Base-by-base conservation (phyloP, 2,888 invertebrate species). In the Cryptocephalus primarius region DNA sequence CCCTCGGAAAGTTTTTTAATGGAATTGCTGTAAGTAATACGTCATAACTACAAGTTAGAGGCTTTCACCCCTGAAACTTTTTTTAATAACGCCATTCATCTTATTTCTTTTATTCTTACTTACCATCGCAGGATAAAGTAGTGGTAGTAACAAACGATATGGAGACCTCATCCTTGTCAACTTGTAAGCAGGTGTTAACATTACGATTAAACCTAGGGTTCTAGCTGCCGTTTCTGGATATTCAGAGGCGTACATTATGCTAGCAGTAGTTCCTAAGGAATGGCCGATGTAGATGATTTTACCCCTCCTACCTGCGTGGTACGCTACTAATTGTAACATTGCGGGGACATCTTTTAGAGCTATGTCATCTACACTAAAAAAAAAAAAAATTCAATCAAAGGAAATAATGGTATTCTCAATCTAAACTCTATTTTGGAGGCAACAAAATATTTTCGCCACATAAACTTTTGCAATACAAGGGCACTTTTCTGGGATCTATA, bases 141-240 rank as follows among this genome's bases (percentile, higher is more conserved):
- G 77, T 9, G 80, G 82, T 4, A 85, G 82, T 8, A 88, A 60
- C 11, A 80, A 63, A 49, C 75, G 69, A 33, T 87, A 71, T 0
- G 85, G 81, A 48, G 82, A 80, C 54, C 73, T 75, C 46, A 84
- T 68, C 40, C 63, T 57, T 9, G 52, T 54, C 66, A 85, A 63
- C 47, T 76, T 50, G 54, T 75, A 76, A 0, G 76, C 76, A 0
- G 79, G 79, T 0, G 76, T 77, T 39, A 79, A 57, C 0, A 68
- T 75, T 1, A 78, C 64, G 58, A 75, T 75, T 0, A 76, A 64
- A 10, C 74, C 63, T 8, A 79, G 54, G 48, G 74, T 75, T 4
- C 70, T 65, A 32, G 56, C 55, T 34, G 79, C 78, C 56, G 76
- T 74, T 53, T 79, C 74, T 0, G 79, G 78, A 47, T 67, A 67